phyloP scores from a whole-genome alignment of 1,140 invertebrate species.

The Acromyrmex charruanus region DNA sequence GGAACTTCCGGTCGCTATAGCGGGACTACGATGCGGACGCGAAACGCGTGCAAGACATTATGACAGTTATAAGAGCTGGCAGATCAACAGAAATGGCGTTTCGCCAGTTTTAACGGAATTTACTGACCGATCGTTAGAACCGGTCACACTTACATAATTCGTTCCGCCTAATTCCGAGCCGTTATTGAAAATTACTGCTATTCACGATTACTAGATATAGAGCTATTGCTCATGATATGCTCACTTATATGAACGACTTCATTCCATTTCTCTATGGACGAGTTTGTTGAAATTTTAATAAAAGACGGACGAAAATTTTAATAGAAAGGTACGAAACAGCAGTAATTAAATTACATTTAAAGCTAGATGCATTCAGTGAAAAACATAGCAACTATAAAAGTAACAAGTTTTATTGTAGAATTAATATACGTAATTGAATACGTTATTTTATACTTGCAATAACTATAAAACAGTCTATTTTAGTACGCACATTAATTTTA shows the following conservation, averaged over 20 bases:
- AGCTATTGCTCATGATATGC: not conserved
- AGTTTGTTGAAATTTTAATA: not conserved
- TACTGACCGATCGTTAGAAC: constrained; percentile 3
- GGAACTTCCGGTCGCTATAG: constrained; percentile 64
- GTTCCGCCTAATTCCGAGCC: constrained; percentile 24
- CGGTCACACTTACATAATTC: constrained; percentile 29
- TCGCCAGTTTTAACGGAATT: constrained; percentile 66
- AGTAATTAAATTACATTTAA: not conserved
- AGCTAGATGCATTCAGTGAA: not conserved
- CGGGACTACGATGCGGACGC: constrained; percentile 66
- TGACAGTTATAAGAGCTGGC: constrained; percentile 69
- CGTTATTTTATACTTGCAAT: no score
- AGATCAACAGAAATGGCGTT: constrained; percentile 62
- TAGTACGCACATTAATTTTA: no score
- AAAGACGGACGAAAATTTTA: not conserved
- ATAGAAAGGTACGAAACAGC: not conserved
- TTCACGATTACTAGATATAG: not conserved
- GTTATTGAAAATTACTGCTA: constrained; percentile 1
- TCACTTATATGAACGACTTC: not conserved
- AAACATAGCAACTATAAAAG: no score
- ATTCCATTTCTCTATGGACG: not conserved
- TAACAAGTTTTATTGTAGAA: no score
- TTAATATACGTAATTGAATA: no score
- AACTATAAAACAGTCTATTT: no score
- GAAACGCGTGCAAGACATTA: constrained; percentile 60